Base-by-base conservation (phyloP, 2,888 invertebrate genomes). In the Galeopsomyia nigrocyanea region DNA sequence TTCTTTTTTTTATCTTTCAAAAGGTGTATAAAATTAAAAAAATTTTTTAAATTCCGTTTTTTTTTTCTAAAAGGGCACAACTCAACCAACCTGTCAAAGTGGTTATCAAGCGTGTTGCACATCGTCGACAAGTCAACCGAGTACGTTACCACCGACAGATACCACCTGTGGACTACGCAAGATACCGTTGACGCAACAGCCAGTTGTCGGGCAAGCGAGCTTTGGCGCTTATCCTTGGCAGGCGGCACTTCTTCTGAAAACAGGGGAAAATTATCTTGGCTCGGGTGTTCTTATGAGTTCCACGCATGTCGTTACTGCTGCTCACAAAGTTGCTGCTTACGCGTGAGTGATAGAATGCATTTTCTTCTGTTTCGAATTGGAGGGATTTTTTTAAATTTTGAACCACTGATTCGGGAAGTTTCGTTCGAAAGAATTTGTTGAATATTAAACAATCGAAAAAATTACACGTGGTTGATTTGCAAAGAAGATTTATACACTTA, bases 271-370 rank as follows among this genome's bases (percentile, higher is more conserved):
- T 60, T 84, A 80, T 65, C 49, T 82, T 3, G 84, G 84, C 14
- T 82, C 82, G 3, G 84, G 83, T 14, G 84, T 81, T 2, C 80
- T 89, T 14, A 80, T 89, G 31, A 84, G 83, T 51, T 74, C 81
- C 13, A 81, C 80, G 61, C 87, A 88, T 77, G 86, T 89, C 3
- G 79, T 88, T 6, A 89, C 89, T 1, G 88, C 86, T 0, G 89
- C 89, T 13, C 89, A 89, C 77, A 89, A 88, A 78, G 83, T 89
- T 60, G 71, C 79, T 7, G 57, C 80, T 46, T 85, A 82, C 68
- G 68, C 71, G 87, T 87, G 76, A 82, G 83, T 79, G 10, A 22
- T 63, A 31, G 0, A n/a, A 16, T 50, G 14, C 63, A 31, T 67
- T 2, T 63, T 7, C 60, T 14, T 68, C 5, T 55, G 47, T 49